phyloP scores from a whole-genome alignment of 2,797 vertebrate genomes.

The Mycteria americana region DNA sequence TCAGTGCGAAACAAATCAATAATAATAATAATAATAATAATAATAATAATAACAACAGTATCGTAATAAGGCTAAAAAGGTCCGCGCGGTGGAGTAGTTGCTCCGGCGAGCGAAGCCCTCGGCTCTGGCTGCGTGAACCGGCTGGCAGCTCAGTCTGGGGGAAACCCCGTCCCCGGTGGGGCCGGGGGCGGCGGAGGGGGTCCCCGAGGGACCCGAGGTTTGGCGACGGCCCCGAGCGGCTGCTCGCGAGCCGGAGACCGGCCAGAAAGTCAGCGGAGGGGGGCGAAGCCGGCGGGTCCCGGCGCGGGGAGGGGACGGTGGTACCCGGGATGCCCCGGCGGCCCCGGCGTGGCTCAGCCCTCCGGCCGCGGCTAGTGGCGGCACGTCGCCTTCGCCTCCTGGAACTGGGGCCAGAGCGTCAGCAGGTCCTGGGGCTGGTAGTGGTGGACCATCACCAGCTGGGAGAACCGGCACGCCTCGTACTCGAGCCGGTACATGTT shows the following conservation, averaged over 20 bases:
- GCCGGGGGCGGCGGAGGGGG: background rate
- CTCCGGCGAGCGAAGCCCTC: too few relatives aligned
- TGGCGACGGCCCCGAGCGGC: background rate
- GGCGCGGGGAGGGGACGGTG: background rate
- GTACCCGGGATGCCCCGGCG: too few relatives aligned
- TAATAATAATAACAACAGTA: too few relatives aligned
- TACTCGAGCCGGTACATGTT: background rate
- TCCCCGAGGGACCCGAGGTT: background rate
- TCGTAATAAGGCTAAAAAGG: too few relatives aligned
- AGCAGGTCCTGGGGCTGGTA: constrained; percentile 58
- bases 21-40: too few relatives aligned
- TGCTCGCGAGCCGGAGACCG: background rate
- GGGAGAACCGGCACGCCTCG: constrained; percentile 59
- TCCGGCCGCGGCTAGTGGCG: accelerated
- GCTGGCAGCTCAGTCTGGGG: background rate
- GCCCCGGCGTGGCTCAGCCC: too few relatives aligned
- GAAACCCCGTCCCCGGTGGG: too few relatives aligned
- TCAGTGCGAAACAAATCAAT: too few relatives aligned
- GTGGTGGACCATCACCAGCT: constrained; percentile 74
- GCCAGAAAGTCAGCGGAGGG: background rate
- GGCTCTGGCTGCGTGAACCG: background rate
- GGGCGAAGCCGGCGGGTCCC: accelerated
- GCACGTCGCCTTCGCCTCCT: background rate
- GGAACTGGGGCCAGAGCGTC: constrained; percentile 70
- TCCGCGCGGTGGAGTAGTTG: too few relatives aligned